These are phyloP conservation scores for Phylloscopus trochiloides DNA, from an alignment of 2,113 vertebrate genomes.

Conservation along the genomic window DNA sequence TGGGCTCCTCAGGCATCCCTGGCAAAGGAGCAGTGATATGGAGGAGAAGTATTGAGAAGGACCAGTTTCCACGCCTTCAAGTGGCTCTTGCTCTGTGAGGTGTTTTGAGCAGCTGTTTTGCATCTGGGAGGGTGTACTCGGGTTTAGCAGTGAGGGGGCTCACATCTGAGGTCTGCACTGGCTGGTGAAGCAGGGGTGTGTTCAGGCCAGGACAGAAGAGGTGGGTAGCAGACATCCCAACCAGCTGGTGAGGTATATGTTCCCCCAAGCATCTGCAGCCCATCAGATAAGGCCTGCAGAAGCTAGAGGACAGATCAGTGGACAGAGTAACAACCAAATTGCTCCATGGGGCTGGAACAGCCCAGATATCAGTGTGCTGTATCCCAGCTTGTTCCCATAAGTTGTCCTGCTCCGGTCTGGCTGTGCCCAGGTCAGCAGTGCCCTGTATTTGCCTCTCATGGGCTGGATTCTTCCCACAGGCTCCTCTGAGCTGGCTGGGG, in stretches of 20 bases:
- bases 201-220: not conserved
- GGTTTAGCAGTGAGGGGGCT: not conserved
- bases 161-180: not conserved
- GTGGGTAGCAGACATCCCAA: not conserved
- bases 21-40: not conserved
- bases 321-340: not conserved
- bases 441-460: rapidly evolving
- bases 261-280: not conserved
- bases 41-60: not conserved
- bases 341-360: not conserved
- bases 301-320: not conserved
- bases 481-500: not conserved
- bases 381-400: not conserved
- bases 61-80: not conserved
- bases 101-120: not conserved
- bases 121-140: not conserved
- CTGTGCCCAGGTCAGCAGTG: not conserved
- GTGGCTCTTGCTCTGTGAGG: not conserved
- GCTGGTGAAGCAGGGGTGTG: not conserved
- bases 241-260: not conserved
- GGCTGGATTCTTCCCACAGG: not conserved
- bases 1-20: not conserved
- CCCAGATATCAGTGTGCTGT: not conserved
- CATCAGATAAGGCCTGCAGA: not conserved
- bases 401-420: rapidly evolving